Evolutionary conservation across 2,888 invertebrate genomes (phyloP), one percentile per base, ranked within the genome.

Genomic region (Cryptocheilus praepositus): DNA sequence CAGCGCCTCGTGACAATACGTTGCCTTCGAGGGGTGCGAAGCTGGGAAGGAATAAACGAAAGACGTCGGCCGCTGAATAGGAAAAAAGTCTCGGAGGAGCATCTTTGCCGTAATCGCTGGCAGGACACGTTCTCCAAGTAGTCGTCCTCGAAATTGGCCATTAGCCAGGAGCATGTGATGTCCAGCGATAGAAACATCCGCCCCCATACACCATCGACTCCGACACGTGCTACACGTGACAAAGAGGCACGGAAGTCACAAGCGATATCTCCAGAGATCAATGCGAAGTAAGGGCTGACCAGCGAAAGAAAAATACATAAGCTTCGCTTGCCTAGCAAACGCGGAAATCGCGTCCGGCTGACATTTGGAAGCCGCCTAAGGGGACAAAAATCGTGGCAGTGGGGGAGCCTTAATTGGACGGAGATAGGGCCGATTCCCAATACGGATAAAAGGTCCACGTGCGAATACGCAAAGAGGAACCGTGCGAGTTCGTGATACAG

Each of bases 351-450:
- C 36, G 36, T 36, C 36, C 7, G 8, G 36, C 11, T 36, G 36
- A 36, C 36, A 11, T 36, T 5, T 1, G 11, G 3, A 11, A 36
- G 25, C 25, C 4, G 36, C 8, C 7, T 36, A 36, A 36, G 36
- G 28, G 28, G 36, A 36, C 36, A 36, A 7, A 36, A 36, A 67
- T 45, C 56, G 56, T 56, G 36, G 46, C 13, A 36, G 58, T 25
- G 46, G 51, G 22, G 25, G 49, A n/a, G 3, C 36, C 51, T 57
- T 73, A 71, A 71, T 73, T 68, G 63, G 63, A 63, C 58, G 36
- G 53, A 49, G 25, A 54, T 28, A 52, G 16, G 22, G 43, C 5
- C 45, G 22, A 25, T 22, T 3, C 44, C 44, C 64, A 45, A 36
- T 58, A 22, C n/a, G 18, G 22, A 52, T 21, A 25, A 43, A 22